Evolutionary conservation across 2,113 vertebrate species (phyloP), one percentile per base, ranked within the genome.

Genomic region (Hypocryptadius cinnamomeus): DNA sequence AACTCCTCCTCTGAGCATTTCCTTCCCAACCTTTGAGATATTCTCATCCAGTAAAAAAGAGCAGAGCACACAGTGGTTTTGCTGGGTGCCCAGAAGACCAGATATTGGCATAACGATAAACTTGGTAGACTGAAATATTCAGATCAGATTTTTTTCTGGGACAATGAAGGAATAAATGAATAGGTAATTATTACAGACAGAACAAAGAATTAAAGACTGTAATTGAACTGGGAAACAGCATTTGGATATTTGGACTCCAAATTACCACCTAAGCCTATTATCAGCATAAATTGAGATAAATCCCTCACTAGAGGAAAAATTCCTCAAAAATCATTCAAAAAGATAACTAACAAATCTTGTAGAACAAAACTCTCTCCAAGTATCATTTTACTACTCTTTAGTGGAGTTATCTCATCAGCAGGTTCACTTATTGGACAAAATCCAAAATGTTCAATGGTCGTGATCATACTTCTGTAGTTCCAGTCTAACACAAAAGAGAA

Each of bases 261-360:
- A 90, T 87, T 42, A 85, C 40, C 68, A 90, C n/a, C 56, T 83
- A 94, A 85, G n/a, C 60, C 79, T 89, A 70, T 74, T 93, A 89
- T 60, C 51, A 80, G 53, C 76, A 89, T 85, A 90, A 90, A 95
- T 19, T 70, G 72, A 94, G 72, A 83, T 64, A 88, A 94, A 93
- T 70, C 54, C 24, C 20, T 85, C 72, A 77, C 37, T 68, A 59
- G 47, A 80, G 20, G 33, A 94, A 92, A 92, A 84, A 23, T 47
- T 94, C 33, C 33, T 78, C 61, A 87, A 92, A 72, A 92, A 81
- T 81, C 8, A 76, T 84, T 94, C 57, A 65, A 65, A 96, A 89
- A 56, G 20, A 81, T 92, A 90, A 53, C 71, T 53, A 63, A 47
- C 14, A 61, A 47, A 45, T 44, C 44, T 48, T 60, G 39, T 45